Percentiles rank a stretch among this genome's conserved stretches.
Conservation (phyloP, 2,888 invertebrate genomes). For the Esperia sulphurella region DNA sequence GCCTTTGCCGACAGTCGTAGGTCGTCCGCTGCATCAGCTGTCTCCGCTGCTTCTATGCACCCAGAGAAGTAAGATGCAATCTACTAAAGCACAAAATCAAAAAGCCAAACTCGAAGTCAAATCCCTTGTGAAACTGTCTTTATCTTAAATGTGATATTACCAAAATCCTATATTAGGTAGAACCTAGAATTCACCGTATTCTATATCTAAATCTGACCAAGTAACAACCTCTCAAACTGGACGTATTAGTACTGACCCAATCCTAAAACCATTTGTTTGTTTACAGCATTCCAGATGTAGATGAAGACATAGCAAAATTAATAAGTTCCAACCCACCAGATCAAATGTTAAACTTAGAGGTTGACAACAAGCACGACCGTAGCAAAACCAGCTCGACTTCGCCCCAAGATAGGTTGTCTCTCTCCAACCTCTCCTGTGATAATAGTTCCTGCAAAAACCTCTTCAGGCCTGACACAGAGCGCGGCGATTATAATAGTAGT, state of each 20-base stretch:
- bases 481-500: constrained; percentile 57
- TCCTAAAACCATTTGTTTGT: constrained; percentile 5
- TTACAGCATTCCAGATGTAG: constrained; percentile 76
- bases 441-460: constrained; percentile 72
- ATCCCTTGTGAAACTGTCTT: too few relatives aligned
- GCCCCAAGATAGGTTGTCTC: constrained; percentile 58
- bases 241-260: too few relatives aligned
- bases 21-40: constrained; percentile 79
- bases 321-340: constrained; percentile 60
- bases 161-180: too few relatives aligned
- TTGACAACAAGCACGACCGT: constrained; percentile 46
- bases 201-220: not conserved
- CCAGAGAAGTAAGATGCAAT: constrained; percentile 54
- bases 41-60: constrained; percentile 65
- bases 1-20: constrained; percentile 91
- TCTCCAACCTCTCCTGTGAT: constrained; percentile 69
- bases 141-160: too few relatives aligned
- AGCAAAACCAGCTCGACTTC: constrained; percentile 52
- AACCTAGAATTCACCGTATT: too few relatives aligned
- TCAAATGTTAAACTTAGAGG: constrained; percentile 44
- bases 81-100: too few relatives aligned
- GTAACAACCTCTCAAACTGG: not conserved
- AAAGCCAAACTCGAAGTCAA: too few relatives aligned
- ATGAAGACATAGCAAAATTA: constrained; percentile 75
- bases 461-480: constrained; percentile 50